phyloP scores from a whole-genome alignment of 2,797 vertebrate genomes.

The Sitta carolinensis region DNA sequence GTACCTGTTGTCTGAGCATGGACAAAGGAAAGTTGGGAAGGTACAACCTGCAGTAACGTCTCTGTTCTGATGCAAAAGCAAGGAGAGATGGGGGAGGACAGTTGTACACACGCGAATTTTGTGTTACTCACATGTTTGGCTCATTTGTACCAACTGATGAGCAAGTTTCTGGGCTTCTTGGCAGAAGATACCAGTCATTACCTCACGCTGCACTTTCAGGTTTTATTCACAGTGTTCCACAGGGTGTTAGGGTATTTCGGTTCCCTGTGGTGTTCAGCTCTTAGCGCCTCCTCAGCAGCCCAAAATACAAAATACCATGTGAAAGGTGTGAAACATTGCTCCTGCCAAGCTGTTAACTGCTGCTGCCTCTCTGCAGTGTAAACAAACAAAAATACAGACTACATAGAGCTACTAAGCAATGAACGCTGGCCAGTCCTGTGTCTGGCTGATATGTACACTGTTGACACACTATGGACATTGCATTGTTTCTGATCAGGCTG shows the following conservation, averaged over 20 bases:
- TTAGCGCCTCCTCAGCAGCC: not conserved
- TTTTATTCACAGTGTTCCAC: not conserved
- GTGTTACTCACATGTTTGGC: not conserved
- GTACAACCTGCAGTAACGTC: not conserved
- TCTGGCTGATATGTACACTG: rapidly evolving
- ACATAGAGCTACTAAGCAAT: not conserved
- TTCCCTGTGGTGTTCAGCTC: not conserved
- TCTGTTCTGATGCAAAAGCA: not conserved
- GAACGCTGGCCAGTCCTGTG: not conserved
- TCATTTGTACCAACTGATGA: not conserved
- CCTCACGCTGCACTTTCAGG: rapidly evolving
- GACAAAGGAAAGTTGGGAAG: not conserved
- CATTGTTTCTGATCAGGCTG: not conserved
- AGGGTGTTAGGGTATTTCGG: not conserved
- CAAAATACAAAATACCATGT: not conserved
- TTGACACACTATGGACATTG: not conserved
- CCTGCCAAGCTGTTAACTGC: not conserved
- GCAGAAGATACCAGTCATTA: not conserved
- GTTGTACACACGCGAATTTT: not conserved
- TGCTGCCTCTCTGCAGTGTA: not conserved
- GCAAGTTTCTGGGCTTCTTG: not conserved
- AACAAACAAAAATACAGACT: not conserved
- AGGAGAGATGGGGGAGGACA: not conserved
- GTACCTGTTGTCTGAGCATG: not conserved
- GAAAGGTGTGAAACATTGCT: not conserved